These are phyloP conservation scores for Patella vulgata DNA, from an alignment of 1,140 invertebrate species.

Conservation along the genomic window DNA sequence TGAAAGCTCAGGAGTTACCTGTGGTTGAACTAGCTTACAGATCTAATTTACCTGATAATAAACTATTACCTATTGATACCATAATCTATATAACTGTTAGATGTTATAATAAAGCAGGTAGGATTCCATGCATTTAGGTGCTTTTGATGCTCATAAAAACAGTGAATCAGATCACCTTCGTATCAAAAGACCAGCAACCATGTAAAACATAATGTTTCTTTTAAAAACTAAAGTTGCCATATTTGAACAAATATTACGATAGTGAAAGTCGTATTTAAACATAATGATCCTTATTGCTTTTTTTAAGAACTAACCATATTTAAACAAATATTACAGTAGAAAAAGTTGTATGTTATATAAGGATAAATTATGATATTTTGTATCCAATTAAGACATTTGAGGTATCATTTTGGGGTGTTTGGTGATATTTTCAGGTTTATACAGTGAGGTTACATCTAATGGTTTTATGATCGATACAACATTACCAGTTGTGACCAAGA, in stretches of 20 bases:
- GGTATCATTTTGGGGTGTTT: no score
- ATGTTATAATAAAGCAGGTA: slow-evolving; percentile 42
- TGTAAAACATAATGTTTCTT: no score
- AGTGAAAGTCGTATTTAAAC: slow-evolving; percentile 27
- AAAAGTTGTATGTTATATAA: no score
- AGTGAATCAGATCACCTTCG: no score
- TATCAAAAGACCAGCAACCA: no score
- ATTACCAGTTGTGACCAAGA: slow-evolving; percentile 13
- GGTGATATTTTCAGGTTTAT: slow-evolving; percentile 14
- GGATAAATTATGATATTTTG: no score
- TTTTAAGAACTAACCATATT: no score
- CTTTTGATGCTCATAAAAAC: no score
- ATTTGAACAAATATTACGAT: slow-evolving; percentile 35
- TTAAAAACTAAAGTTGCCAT: no score
- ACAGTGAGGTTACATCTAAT: slow-evolving; percentile 25
- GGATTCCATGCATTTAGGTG: not conserved
- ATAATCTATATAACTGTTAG: slow-evolving; percentile 39
- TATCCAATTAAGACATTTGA: no score
- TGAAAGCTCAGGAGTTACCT: slow-evolving; percentile 16
- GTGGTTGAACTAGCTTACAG: slow-evolving; percentile 18
- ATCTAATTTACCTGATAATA: not conserved
- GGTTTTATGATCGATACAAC: slow-evolving; percentile 36
- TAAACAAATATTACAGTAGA: no score
- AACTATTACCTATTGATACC: slow-evolving; percentile 18
- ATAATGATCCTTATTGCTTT: no score